These are phyloP conservation scores for Esperia sulphurella DNA, from an alignment of 2,888 invertebrate genomes.

Conservation along the genomic window DNA sequence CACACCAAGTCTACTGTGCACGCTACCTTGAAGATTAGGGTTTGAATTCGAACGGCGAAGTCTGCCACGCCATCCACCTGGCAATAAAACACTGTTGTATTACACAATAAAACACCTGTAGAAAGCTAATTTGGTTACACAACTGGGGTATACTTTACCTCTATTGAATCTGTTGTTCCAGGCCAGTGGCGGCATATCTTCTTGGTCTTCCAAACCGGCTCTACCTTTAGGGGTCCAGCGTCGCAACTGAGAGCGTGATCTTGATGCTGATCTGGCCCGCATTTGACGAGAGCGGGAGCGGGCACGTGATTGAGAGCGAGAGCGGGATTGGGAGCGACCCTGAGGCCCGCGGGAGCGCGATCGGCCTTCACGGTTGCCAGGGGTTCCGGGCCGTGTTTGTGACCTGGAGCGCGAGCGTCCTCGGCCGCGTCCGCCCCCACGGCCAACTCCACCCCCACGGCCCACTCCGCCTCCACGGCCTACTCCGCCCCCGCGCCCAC, in stretches of 20 bases:
- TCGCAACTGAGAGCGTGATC: slow-evolving; percentile 55
- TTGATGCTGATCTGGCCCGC: slow-evolving; percentile 48
- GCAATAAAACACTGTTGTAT: slow-evolving; percentile 12
- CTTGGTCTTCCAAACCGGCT: slow-evolving; percentile 54
- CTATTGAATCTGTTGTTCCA: slow-evolving; percentile 44
- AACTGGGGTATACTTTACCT: slow-evolving; percentile 3
- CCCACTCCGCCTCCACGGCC: slow-evolving; percentile 36
- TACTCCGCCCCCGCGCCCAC: slow-evolving; percentile 32
- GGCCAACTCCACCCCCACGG: slow-evolving; percentile 31
- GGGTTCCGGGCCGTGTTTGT: slow-evolving; percentile 35
- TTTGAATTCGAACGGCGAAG: slow-evolving; percentile 49
- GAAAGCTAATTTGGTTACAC: not conserved
- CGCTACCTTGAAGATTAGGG: slow-evolving; percentile 36
- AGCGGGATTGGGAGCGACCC: slow-evolving; percentile 22
- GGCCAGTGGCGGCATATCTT: slow-evolving; percentile 47
- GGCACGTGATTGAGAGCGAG: slow-evolving; percentile 37
- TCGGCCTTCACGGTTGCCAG: slow-evolving; percentile 30
- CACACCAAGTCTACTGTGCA: slow-evolving; percentile 64
- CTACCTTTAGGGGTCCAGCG: slow-evolving; percentile 62
- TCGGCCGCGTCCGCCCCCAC: slow-evolving; percentile 27
- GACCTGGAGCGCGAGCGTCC: slow-evolving; percentile 30
- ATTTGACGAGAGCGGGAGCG: slow-evolving; percentile 39
- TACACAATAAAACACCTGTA: too few species aligned
- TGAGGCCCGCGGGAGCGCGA: slow-evolving; percentile 38
- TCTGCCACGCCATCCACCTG: slow-evolving; percentile 52